Base-by-base conservation (phyloP, 1,140 invertebrate genomes). In the Sinonovacula constricta region DNA sequence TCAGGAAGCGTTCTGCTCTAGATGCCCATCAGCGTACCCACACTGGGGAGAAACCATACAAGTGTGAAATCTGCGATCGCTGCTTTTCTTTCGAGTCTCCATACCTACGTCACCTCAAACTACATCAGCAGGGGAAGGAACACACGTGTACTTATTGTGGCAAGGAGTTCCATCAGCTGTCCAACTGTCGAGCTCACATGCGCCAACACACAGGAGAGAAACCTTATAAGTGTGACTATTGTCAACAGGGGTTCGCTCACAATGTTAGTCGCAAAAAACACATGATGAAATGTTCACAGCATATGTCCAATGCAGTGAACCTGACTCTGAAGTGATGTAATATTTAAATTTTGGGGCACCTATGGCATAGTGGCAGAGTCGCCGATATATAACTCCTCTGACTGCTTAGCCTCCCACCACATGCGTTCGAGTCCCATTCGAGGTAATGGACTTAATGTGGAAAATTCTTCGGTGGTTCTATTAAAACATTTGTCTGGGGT, bases 41-140 rank as follows among this genome's bases (percentile, higher is more conserved):
- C n/a, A n/a, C n/a, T n/a, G n/a, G n/a, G n/a, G n/a, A n/a, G n/a
- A n/a, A 67, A 24, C 76, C 79, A 28, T 83, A 39, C 31, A 39
- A 56, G 7, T 83, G 82, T 70, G 80, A 69, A 18, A 28, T 56
- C 2, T 83, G 82, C 60, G 69, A 57, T 0, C 71, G 68, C 28
- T 10, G 36, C 15, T 77, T 81, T 62, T 31, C 45, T 3, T 33
- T 34, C 14, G 69, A 72, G 15, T 28, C n/a, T 28, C 24, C 51
- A 7, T 57, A 71, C 15, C 45, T 57, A 28, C 59, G 28, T 26
- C 80, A 81, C 31, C 72, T 36, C 22, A 54, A 34, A 24, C 56
- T 67, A 53, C 80, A 81, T 56, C 53, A 24, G 22, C 63, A 68
- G 54, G 26, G 34, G 18, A 39, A 63, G 28, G 22, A 53, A 15